Percentiles rank a stretch among this genome's conserved stretches.
These are phyloP conservation scores for Cirrhinus molitorella DNA, from an alignment of 2,797 vertebrate genomes.

Conservation along the genomic window DNA sequence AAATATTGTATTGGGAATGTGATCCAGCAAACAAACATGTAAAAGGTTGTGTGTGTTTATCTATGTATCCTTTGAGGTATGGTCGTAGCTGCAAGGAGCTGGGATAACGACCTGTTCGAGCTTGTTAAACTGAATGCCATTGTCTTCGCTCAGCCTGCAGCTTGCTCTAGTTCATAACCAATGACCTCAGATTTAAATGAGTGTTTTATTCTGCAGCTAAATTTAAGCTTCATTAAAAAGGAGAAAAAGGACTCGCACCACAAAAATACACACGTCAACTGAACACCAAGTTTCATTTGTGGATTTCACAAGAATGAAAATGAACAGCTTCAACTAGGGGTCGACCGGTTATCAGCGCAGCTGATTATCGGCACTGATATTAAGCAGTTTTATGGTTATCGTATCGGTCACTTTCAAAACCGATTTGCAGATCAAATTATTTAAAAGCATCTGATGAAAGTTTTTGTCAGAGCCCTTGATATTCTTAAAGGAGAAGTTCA, in stretches of 20 bases:
- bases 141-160: slow-evolving; percentile 33
- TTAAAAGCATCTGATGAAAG: too few relatives aligned
- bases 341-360: too few relatives aligned
- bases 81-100: background rate
- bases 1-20: slow-evolving; percentile 10
- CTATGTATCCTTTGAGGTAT: background rate
- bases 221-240: slow-evolving; percentile 48
- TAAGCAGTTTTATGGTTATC: too few relatives aligned
- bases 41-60: slow-evolving; percentile 22
- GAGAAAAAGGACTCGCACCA: slow-evolving; percentile 17
- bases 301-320: background rate
- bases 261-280: background rate
- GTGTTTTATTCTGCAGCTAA: slow-evolving; percentile 40
- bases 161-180: slow-evolving; percentile 4
- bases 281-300: background rate
- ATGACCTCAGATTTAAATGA: slow-evolving; percentile 27
- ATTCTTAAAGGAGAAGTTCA: too few relatives aligned
- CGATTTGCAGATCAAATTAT: too few relatives aligned
- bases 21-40: slow-evolving; percentile 11
- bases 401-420: too few relatives aligned
- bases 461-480: too few relatives aligned
- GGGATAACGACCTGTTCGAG: slow-evolving; percentile 20
- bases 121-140: slow-evolving; percentile 45
- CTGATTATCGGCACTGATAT: too few relatives aligned
- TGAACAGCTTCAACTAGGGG: background rate